Evolutionary conservation across 2,888 invertebrate genomes (phyloP).

Genomic region (Temnothorax unifasciatus): DNA sequence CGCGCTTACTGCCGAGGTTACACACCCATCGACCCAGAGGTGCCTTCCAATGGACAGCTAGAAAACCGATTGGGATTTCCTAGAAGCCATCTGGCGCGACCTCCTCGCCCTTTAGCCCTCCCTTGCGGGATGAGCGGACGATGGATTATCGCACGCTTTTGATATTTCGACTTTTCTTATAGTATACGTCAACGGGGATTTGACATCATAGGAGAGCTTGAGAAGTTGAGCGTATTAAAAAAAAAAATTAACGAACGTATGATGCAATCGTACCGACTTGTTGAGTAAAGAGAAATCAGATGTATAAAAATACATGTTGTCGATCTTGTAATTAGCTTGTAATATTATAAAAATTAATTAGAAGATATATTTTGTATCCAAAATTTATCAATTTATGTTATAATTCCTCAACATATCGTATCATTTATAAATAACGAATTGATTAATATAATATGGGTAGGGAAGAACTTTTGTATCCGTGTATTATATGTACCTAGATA

Average conservation of each 20-base stretch:
- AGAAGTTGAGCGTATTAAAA: neutral
- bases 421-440: neutral
- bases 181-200: neutral
- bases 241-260: neutral
- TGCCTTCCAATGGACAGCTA: constrained; percentile 74
- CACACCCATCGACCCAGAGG: constrained; percentile 80
- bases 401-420: neutral
- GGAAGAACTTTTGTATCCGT: neutral
- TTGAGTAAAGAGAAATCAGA: neutral
- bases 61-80: constrained; percentile 73
- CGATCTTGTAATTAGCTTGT: neutral
- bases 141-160: constrained; percentile 10
- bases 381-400: constrained; percentile 3
- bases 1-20: constrained; percentile 79
- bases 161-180: constrained; percentile 10
- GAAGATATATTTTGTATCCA: neutral
- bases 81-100: constrained; percentile 53
- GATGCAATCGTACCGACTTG: neutral
- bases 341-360: neutral
- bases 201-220: neutral
- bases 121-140: neutral
- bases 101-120: constrained; percentile 27
- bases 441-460: neutral
- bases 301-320: neutral
- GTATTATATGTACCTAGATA: neutral